These are phyloP conservation scores for Nilaparvata lugens DNA, from an alignment of 1,140 invertebrate species.

Conservation along the genomic window DNA sequence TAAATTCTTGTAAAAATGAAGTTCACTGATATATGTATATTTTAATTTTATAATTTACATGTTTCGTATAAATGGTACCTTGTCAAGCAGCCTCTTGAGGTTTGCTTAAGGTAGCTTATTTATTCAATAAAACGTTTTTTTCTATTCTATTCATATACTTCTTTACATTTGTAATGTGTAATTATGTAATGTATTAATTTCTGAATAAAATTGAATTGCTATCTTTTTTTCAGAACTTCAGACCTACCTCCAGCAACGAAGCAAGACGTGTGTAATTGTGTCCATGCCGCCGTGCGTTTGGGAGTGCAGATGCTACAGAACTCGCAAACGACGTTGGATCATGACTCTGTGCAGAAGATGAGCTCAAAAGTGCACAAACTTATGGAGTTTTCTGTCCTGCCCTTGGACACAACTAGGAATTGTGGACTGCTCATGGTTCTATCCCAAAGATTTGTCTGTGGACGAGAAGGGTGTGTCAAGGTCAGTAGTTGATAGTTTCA, in stretches of 20 bases:
- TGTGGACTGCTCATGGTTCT: conserved; percentile 22
- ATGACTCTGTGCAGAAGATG: background rate
- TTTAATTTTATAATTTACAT: too few relatives aligned
- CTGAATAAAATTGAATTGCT: too few relatives aligned
- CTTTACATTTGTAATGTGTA: too few relatives aligned
- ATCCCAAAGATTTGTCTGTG: conserved; percentile 8
- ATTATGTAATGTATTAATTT: too few relatives aligned
- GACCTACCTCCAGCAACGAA: conserved; percentile 22
- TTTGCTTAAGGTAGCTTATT: too few relatives aligned
- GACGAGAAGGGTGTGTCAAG: conserved; percentile 3
- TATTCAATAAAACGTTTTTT: too few relatives aligned
- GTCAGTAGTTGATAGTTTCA: too few relatives aligned
- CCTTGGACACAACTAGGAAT: conserved; percentile 27
- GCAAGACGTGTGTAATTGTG: conserved; percentile 20
- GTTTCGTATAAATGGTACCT: too few relatives aligned
- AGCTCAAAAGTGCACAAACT: conserved; percentile 4
- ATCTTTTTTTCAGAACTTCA: background rate
- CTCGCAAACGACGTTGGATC: background rate
- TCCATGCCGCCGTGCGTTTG: conserved; percentile 20
- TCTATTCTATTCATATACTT: too few relatives aligned
- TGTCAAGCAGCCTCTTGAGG: too few relatives aligned
- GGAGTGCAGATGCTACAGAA: background rate
- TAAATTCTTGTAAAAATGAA: too few relatives aligned
- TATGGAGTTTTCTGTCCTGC: conserved; percentile 18
- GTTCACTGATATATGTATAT: too few relatives aligned